Evolutionary conservation across 2,797 vertebrate species (phyloP).

Genomic region (Pantherophis vulpinus): DNA sequence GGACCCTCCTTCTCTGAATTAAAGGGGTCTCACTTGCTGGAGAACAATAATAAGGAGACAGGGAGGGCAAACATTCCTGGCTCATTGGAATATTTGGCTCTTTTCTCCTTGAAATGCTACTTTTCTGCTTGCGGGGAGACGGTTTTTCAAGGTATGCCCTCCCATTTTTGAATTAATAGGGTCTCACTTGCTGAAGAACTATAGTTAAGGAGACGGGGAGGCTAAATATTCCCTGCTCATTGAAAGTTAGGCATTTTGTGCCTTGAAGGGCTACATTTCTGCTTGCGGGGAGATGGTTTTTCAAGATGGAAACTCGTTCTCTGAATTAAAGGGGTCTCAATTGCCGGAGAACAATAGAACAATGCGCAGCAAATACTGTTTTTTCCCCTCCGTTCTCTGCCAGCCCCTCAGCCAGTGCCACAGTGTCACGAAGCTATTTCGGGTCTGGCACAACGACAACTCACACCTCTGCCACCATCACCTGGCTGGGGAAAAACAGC

Average conservation of each 20-base stretch:
- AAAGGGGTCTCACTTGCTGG: not conserved
- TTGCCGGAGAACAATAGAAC: not conserved
- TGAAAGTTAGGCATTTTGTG: not conserved
- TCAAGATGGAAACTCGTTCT: accelerated
- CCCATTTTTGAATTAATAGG: not conserved
- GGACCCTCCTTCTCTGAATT: too few relatives aligned
- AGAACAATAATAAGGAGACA: not conserved
- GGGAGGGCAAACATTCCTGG: not conserved
- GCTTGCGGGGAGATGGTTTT: not conserved
- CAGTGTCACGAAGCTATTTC: not conserved
- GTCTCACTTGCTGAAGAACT: not conserved
- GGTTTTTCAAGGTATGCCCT: too few relatives aligned
- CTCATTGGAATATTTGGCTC: not conserved
- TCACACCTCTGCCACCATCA: not conserved
- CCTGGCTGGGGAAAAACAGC: not conserved
- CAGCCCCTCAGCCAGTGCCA: accelerated
- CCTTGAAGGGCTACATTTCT: not conserved
- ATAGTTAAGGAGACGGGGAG: accelerated
- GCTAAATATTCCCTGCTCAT: not conserved
- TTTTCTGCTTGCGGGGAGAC: too few relatives aligned
- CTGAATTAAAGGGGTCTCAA: not conserved
- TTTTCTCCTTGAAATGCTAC: not conserved
- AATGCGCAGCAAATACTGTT: accelerated
- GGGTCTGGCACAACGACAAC: not conserved
- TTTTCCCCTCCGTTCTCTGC: too few relatives aligned